phyloP scores from a whole-genome alignment of 2,113 vertebrate species.

The Ia io region DNA sequence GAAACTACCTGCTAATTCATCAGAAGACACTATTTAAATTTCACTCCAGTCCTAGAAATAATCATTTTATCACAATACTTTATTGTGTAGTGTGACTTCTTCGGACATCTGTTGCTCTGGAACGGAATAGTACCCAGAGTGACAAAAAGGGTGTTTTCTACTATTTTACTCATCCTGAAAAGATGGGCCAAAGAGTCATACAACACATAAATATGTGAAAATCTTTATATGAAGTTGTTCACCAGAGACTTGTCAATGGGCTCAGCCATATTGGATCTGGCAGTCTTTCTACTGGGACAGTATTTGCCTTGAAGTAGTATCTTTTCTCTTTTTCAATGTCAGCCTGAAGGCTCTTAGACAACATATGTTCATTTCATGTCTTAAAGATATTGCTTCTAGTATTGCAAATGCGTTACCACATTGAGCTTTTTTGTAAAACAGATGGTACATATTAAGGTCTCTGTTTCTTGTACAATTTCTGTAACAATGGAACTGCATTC shows the following conservation, averaged over 20 bases:
- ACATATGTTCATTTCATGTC: constrained; percentile 98
- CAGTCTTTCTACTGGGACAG: constrained; percentile 96
- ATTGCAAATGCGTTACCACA: constrained; percentile 90
- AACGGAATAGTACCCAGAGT: constrained; percentile 76
- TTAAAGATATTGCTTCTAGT: constrained; percentile 93
- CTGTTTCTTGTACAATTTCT: constrained; percentile 87
- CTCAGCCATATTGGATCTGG: constrained; percentile 91
- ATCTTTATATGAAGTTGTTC: constrained; percentile 90
- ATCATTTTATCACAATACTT: constrained; percentile 66
- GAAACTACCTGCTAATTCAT: constrained; percentile 37
- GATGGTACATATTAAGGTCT: constrained; percentile 94
- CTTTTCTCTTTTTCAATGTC: constrained; percentile 98
- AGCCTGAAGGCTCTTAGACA: constrained; percentile 96
- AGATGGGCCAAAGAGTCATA: constrained; percentile 78
- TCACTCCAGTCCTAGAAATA: constrained; percentile 62
- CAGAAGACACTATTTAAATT: constrained; percentile 55
- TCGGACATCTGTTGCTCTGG: constrained; percentile 83
- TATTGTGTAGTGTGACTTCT: constrained; percentile 77
- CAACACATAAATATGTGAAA: constrained; percentile 87
- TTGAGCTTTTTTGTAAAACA: constrained; percentile 88
- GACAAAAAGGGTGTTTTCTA: constrained; percentile 80
- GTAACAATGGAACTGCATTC: constrained; percentile 87
- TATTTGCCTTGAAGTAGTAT: constrained; percentile 97
- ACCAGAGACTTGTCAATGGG: constrained; percentile 96
- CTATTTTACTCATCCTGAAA: constrained; percentile 74